A percentile compares a stretch with the other conserved stretches of the same genome.
phyloP scores from a whole-genome alignment of 2,888 invertebrate genomes.

The Stenchaetothrips biformis region DNA sequence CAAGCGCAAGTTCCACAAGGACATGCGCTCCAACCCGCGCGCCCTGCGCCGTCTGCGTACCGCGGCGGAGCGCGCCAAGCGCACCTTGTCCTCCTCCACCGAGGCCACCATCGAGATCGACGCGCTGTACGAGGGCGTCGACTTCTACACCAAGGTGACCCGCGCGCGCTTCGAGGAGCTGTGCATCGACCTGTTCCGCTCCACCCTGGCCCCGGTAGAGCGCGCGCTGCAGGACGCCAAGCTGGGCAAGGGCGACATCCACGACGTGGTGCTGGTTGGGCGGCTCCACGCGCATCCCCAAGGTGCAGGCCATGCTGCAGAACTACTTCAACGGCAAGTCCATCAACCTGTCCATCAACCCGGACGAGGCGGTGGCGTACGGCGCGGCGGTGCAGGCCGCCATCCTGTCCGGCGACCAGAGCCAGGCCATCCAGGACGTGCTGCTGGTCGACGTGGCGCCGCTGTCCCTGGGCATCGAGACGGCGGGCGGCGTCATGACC shows the following conservation, averaged over 20 bases:
- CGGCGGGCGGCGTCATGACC: slow-evolving; percentile 69
- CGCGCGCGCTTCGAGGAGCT: slow-evolving; percentile 73
- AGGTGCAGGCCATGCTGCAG: slow-evolving; percentile 66
- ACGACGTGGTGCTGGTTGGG: slow-evolving; percentile 78
- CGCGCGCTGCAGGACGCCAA: slow-evolving; percentile 72
- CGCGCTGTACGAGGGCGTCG: slow-evolving; percentile 50
- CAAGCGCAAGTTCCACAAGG: slow-evolving; percentile 50
- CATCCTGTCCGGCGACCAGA: slow-evolving; percentile 57
- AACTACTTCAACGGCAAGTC: slow-evolving; percentile 57
- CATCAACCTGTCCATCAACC: slow-evolving; percentile 70
- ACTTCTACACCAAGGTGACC: slow-evolving; percentile 62
- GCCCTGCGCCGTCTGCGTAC: slow-evolving; percentile 50
- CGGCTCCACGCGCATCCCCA: slow-evolving; percentile 74
- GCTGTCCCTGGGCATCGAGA: slow-evolving; percentile 69
- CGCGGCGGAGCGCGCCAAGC: slow-evolving; percentile 52
- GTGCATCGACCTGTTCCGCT: slow-evolving; percentile 63
- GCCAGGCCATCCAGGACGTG: slow-evolving; percentile 65
- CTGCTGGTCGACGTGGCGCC: slow-evolving; percentile 63
- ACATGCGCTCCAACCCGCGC: slow-evolving; percentile 48
- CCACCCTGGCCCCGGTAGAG: slow-evolving; percentile 70
- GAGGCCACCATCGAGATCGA: slow-evolving; percentile 53
- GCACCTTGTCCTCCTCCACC: slow-evolving; percentile 51
- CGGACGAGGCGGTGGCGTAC: slow-evolving; percentile 77
- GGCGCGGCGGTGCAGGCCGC: slow-evolving; percentile 77
- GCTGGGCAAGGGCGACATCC: slow-evolving; percentile 66